Percentiles rank a stretch among this genome's conserved stretches.
These are phyloP conservation scores for Myotis planiceps DNA, from an alignment of 2,797 vertebrate species.

Conservation along the genomic window DNA sequence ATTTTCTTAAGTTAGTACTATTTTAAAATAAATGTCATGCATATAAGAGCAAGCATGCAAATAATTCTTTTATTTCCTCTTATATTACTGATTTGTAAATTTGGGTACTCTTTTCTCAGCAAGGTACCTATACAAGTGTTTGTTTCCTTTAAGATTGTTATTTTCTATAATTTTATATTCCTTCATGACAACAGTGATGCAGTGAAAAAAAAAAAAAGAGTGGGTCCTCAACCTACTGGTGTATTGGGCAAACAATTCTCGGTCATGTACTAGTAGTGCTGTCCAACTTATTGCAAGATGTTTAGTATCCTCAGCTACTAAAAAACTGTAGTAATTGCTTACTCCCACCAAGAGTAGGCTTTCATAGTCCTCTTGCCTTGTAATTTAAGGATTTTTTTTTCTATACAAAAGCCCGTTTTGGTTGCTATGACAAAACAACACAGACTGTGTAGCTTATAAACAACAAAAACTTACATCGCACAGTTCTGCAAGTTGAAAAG, in stretches of 20 bases:
- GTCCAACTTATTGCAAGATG: background rate
- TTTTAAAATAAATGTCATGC: background rate
- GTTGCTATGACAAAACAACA: background rate
- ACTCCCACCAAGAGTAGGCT: background rate
- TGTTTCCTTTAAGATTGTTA: background rate
- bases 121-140: background rate
- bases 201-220: background rate
- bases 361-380: background rate
- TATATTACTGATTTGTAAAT: background rate
- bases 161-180: background rate
- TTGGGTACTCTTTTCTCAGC: background rate
- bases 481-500: background rate
- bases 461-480: background rate
- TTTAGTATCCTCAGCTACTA: background rate
- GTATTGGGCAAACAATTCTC: background rate
- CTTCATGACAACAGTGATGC: background rate
- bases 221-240: background rate
- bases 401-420: background rate
- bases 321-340: background rate
- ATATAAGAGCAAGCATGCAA: background rate
- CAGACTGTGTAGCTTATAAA: background rate
- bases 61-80: background rate
- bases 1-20: background rate
- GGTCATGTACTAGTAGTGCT: no score
- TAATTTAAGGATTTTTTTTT: background rate